These are phyloP conservation scores for Polypterus bichir DNA, from an alignment of 2,113 vertebrate species.

Conservation along the genomic window DNA sequence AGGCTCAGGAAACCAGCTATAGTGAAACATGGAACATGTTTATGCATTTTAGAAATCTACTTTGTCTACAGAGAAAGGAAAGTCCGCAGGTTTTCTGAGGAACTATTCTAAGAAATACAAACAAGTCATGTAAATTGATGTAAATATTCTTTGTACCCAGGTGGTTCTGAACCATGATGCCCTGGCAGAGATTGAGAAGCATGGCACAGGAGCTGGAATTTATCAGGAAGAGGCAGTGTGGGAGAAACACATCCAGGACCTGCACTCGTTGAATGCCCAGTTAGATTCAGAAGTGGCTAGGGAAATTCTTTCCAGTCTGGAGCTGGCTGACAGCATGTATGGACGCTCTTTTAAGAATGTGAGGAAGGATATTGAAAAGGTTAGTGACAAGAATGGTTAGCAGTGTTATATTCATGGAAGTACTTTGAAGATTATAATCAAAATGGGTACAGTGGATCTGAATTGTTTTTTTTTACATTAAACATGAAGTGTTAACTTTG, in stretches of 20 bases:
- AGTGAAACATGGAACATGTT: too few species aligned
- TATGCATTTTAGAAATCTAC: too few species aligned
- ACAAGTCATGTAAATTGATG: too few species aligned
- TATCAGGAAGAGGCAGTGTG: conserved; percentile 18
- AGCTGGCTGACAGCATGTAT: conserved; percentile 17
- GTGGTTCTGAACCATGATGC: conserved; percentile 17
- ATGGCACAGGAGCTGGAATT: conserved; percentile 7
- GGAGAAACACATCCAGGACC: conserved; percentile 12
- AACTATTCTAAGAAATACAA: too few species aligned
- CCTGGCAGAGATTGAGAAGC: conserved; percentile 4
- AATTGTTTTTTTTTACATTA: too few species aligned
- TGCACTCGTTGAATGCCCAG: conserved; percentile 13
- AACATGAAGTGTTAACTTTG: too few species aligned
- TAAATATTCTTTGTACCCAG: not conserved
- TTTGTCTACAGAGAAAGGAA: too few species aligned
- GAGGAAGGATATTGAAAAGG: conserved; percentile 11
- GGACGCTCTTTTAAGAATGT: conserved; percentile 11
- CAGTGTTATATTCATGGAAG: too few species aligned
- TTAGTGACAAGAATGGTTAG: not conserved
- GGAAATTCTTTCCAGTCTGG: conserved; percentile 12
- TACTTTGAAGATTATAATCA: too few species aligned
- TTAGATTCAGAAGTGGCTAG: conserved; percentile 9
- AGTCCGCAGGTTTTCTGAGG: too few species aligned
- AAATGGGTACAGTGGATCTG: too few species aligned
- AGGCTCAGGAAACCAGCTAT: too few species aligned